Percentiles rank a stretch among this genome's conserved stretches.
phyloP scores from a whole-genome alignment of 1,140 invertebrate genomes.

The Trichogramma pretiosum region DNA sequence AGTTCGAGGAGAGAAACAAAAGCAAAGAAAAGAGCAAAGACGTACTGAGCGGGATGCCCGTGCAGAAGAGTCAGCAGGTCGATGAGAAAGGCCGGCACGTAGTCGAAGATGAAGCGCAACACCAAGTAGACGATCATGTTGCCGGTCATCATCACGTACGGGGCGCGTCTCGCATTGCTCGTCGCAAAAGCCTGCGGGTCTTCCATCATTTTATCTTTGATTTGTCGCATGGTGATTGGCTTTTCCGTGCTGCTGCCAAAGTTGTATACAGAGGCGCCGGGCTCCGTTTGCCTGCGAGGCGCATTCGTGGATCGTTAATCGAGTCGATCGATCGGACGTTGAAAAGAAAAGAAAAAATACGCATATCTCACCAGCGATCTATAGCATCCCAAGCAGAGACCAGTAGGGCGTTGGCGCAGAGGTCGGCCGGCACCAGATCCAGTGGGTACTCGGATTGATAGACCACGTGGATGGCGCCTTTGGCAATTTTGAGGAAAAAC shows the following conservation, averaged over 20 bases:
- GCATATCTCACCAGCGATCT: slow-evolving; percentile 24
- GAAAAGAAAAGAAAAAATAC: not conserved
- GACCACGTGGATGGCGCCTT: slow-evolving; percentile 60
- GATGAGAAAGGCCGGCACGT: slow-evolving; percentile 51
- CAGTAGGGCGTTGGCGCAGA: slow-evolving; percentile 69
- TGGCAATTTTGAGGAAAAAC: slow-evolving; percentile 44
- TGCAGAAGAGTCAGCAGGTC: slow-evolving; percentile 46
- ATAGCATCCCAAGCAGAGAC: slow-evolving; percentile 58
- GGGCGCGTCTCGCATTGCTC: slow-evolving; percentile 16
- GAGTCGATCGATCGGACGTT: not conserved
- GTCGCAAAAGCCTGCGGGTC: not conserved
- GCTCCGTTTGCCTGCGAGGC: slow-evolving; percentile 25
- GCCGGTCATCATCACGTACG: slow-evolving; percentile 20
- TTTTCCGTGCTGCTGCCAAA: slow-evolving; percentile 58
- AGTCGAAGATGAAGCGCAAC: slow-evolving; percentile 45
- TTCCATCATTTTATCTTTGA: slow-evolving; percentile 38
- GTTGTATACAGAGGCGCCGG: slow-evolving; percentile 52
- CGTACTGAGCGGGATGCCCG: slow-evolving; percentile 54
- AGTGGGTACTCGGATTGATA: slow-evolving; percentile 21
- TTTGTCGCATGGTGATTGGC: slow-evolving; percentile 54
- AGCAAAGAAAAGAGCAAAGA: too few relatives aligned
- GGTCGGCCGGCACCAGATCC: slow-evolving; percentile 75
- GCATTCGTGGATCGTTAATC: slow-evolving; percentile 3
- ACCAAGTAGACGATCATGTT: slow-evolving; percentile 20
- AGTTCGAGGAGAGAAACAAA: too few relatives aligned